These are phyloP conservation scores for Synanthedon myopaeformis DNA, from an alignment of 2,888 invertebrate genomes.

Conservation along the genomic window DNA sequence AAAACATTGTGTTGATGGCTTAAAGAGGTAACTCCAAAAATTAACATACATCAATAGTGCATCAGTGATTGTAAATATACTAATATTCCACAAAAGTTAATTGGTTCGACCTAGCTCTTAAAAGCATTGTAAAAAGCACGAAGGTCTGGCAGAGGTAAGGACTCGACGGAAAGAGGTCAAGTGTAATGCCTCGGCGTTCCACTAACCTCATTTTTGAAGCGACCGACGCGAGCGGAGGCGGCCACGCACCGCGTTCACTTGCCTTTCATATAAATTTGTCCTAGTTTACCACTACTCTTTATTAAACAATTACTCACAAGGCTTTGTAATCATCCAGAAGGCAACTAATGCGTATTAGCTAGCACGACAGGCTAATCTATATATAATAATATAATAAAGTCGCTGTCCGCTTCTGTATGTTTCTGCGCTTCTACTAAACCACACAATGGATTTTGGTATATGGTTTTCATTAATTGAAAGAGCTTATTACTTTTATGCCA, in stretches of 20 bases:
- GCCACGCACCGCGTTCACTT: slow-evolving; percentile 33
- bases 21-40: no score
- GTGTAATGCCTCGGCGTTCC: slow-evolving; percentile 66
- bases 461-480: no score
- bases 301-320: neutral
- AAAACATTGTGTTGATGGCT: no score
- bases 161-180: slow-evolving; percentile 68
- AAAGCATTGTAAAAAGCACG: slow-evolving; percentile 67
- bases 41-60: no score
- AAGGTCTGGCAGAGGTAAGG: slow-evolving; percentile 70
- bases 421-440: no score
- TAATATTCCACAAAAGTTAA: slow-evolving; percentile 52
- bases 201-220: slow-evolving; percentile 64
- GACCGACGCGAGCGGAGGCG: slow-evolving; percentile 30
- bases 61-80: no score
- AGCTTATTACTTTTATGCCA: no score
- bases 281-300: slow-evolving; percentile 17
- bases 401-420: no score
- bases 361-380: no score
- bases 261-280: slow-evolving; percentile 55
- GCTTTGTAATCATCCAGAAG: neutral
- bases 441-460: no score
- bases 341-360: no score
- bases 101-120: slow-evolving; percentile 67
- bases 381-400: no score